Percentiles rank a stretch among this genome's conserved stretches.
Evolutionary conservation across 2,113 vertebrate species (phyloP).

Genomic region (Coptodon rendalli): DNA sequence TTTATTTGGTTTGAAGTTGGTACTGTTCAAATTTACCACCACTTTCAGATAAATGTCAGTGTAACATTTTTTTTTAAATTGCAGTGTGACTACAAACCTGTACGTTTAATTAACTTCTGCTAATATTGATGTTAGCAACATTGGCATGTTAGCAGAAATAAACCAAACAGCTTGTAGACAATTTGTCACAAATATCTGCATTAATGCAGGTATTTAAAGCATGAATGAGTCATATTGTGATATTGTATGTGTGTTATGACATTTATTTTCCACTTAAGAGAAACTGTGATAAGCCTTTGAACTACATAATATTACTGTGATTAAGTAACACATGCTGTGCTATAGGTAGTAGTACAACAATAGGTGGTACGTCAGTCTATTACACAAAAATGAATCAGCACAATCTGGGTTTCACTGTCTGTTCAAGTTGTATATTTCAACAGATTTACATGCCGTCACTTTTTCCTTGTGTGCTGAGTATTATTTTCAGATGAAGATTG

Average conservation of each 20-base stretch:
- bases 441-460: fast-evolving
- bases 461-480: neutral
- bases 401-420: neutral
- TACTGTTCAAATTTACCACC: neutral
- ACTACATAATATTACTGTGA: neutral
- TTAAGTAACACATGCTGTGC: neutral
- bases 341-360: neutral
- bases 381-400: neutral
- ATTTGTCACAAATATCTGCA: neutral
- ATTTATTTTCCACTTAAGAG: neutral
- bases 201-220: neutral
- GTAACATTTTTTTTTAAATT: neutral
- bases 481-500: neutral
- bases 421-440: neutral
- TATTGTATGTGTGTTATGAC: neutral
- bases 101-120: neutral
- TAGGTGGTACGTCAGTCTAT: neutral
- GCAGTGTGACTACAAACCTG: neutral
- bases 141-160: neutral
- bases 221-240: neutral
- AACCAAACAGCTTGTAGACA: neutral
- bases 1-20: neutral
- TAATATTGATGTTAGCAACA: neutral
- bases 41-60: neutral
- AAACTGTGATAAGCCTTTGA: neutral